Base-by-base conservation (phyloP, 2,888 invertebrate genomes). In the Spodoptera picta region DNA sequence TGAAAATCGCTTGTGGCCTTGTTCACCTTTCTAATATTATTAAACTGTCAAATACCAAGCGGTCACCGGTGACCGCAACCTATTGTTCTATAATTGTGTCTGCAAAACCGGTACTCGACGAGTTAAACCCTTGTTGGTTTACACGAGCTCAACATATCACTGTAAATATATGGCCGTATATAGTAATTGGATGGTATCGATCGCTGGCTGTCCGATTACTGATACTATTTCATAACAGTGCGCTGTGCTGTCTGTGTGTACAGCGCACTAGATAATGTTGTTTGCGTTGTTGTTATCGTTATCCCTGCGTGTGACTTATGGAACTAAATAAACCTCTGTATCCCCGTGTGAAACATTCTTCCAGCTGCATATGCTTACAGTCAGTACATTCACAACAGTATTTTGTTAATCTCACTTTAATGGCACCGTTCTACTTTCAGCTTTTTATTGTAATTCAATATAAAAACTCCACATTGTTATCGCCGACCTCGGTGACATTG, bases 401-500 rank as follows among this genome's bases (percentile, higher is more conserved):
- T 55, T 43, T 53, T 44, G 52, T 69, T 69, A 74, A 61, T 68
- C 56, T 60, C 49, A 31, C 46, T 60, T 42, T 60, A 56, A 53
- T 73, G 44, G 4, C 43, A 49, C 12, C 31, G 56, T 60, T 47
- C 61, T 47, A 69, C 62, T 74, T 74, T 57, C 31, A 45, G 49
- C 56, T 55, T 69, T 73, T 69, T 56, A 60, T 74, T 61, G 43
- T 74, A 57, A 60, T 70, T 69, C 44, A 55, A 48, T 61, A 74
- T 44, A 24, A 7, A 45, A 54, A 60, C 41, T 42, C 43, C 56
- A 69, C 43, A 56, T 61, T 74, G 52, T 74, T 50, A 44, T 14
- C 23, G 36, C 5, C 57, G 53, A 24, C 75, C 56, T 74, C 75
- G 52, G 24, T 60, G 50, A 69, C 45, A 52, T 74, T 69, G 45